Base-by-base conservation (phyloP, 92 coral and sea anemone species). In the Phenganax stokvisi region DNA sequence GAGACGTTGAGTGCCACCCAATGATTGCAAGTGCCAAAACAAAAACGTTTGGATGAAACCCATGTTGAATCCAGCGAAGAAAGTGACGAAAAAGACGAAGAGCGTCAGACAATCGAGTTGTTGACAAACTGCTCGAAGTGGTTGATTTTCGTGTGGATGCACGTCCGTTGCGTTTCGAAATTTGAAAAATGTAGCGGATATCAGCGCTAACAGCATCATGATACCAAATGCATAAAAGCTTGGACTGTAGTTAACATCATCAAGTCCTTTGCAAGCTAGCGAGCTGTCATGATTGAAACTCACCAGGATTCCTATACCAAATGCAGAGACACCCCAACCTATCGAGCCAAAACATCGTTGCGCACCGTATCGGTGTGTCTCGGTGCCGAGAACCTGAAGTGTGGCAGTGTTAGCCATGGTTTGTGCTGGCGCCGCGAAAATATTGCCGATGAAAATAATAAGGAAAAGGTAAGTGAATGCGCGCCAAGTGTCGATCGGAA, bases 371-470 rank as follows among this genome's bases (percentile, higher is more conserved):
- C 63, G 63, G 74, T 79, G 83, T 8, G 74, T 79, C 3, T 79
- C 74, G 27, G 69, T 62, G 27, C 31, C 62, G 4, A 79, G 56
- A 37, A 15, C 47, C 47, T 79, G 74, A 9, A 79, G 74, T 29
- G 83, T 79, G 17, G 74, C 83, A 47, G 83, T 79, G 83, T 79
- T 79, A 10, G 83, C 81, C 81, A 77, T 58, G 27, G 81, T 77
- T 54, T 77, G 81, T 60, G 81, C 81, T 16, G 81, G 81, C 54
- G 81, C 70, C 16, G 81, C 65, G 71, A 77, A 77, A 8, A 77
- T 15, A 77, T 77, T 77, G 6, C 83, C 83, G 15, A 79, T 16
- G 29, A 79, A 54, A 54, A 64, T 79, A 6, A 79, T 79, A 4
- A 63, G 30, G 74, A 52, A 44, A 52, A 79, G 73, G 53, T 12